A percentile compares a stretch with the other conserved stretches of the same genome.
These are phyloP conservation scores for Pogona vitticeps DNA, from an alignment of 2,113 vertebrate species.

Conservation along the genomic window DNA sequence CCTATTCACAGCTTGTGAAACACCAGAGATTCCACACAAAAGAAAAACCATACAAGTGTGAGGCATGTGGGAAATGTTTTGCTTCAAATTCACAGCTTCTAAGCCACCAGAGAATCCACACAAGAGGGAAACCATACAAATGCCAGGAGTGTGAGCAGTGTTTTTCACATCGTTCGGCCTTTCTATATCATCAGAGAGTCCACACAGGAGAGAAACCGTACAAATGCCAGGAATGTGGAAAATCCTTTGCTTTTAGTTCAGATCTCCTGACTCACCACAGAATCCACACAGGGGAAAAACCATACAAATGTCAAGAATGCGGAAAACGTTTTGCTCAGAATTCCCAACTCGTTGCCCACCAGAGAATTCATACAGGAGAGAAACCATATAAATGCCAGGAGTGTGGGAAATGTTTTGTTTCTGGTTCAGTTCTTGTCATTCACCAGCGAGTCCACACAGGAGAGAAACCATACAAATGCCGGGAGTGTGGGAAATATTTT, in stretches of 20 bases:
- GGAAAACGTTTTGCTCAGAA: not conserved
- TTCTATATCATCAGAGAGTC: not conserved
- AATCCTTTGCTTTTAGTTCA: not conserved
- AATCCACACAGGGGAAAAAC: not conserved
- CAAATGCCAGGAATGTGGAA: not conserved
- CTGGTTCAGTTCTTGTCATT: not conserved
- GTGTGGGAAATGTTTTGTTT: not conserved
- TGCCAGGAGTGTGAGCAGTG: not conserved
- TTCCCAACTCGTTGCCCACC: not conserved
- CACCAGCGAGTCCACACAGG: not conserved
- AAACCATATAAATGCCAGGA: not conserved
- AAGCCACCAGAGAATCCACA: not conserved
- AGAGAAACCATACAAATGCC: not conserved
- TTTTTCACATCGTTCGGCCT: not conserved
- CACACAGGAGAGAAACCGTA: not conserved
- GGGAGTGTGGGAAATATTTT: not conserved
- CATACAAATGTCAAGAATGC: not conserved
- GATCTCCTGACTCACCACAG: not conserved
- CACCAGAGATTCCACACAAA: not conserved
- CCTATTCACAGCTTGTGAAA: not conserved
- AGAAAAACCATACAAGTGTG: not conserved
- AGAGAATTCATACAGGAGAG: not conserved
- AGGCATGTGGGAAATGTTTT: not conserved
- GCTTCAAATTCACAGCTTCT: not conserved
- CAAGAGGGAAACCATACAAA: not conserved